phyloP scores from a whole-genome alignment of 2,888 invertebrate species.

The Tuta absoluta region DNA sequence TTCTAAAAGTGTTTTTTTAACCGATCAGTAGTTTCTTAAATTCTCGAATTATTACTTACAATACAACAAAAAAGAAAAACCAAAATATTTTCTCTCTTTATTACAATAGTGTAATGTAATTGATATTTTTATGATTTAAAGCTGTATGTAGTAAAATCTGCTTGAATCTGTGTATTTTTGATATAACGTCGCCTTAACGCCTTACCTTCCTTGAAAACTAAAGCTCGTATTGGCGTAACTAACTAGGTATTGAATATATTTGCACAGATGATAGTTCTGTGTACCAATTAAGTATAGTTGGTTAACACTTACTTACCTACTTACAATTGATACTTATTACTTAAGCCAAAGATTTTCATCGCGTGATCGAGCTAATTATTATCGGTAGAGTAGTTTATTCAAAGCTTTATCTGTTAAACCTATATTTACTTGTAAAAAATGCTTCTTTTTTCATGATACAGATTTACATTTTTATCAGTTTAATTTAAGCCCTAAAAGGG shows the following conservation, averaged over 20 bases:
- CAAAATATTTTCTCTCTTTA: no score
- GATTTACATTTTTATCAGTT: no score
- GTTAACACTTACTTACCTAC: no score
- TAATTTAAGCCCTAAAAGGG: no score
- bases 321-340: background rate
- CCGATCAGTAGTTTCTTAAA: no score
- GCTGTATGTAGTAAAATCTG: no score
- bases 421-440: background rate
- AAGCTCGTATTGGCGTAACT: conserved; percentile 13
- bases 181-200: background rate
- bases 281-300: conserved; percentile 8
- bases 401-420: background rate
- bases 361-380: conserved; percentile 10
- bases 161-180: background rate
- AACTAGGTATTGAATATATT: conserved; percentile 13
- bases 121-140: no score
- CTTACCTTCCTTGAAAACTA: conserved; percentile 1
- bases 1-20: no score
- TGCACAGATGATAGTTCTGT: conserved; percentile 14
- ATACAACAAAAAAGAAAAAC: no score
- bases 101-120: no score
- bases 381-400: background rate
- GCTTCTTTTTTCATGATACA: no score
- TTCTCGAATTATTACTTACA: no score
- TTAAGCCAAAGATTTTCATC: background rate